A percentile compares a stretch with the other conserved stretches of the same genome.
phyloP scores from a whole-genome alignment of 2,113 vertebrate genomes.

The Callaeas wilsoni region DNA sequence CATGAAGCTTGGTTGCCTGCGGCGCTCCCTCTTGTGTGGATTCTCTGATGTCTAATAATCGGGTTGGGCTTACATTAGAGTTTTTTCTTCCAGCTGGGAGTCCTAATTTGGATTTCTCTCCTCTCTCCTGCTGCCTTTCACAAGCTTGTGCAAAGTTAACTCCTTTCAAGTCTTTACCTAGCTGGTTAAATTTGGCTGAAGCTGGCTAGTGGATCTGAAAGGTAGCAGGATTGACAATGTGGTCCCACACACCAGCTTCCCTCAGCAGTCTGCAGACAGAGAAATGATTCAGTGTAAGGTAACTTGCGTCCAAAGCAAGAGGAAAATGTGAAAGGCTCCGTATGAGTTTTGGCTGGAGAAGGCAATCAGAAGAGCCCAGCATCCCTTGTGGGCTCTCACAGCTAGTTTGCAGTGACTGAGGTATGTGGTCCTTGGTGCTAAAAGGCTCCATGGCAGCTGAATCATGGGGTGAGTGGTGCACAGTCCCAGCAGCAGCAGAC shows the following conservation, averaged over 20 bases:
- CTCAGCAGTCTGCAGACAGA: not conserved
- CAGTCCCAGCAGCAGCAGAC: not conserved
- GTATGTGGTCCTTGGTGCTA: not conserved
- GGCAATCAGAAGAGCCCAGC: not conserved
- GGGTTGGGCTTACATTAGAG: slow-evolving; percentile 55
- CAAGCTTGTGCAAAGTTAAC: slow-evolving; percentile 4
- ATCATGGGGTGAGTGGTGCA: not conserved
- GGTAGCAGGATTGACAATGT: not conserved
- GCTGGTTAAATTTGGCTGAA: not conserved
- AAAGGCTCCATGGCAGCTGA: not conserved
- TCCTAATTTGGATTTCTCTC: slow-evolving; percentile 52
- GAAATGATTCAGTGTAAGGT: not conserved
- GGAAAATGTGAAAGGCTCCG: not conserved
- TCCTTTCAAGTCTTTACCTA: not conserved
- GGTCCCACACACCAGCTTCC: not conserved
- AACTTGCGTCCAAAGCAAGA: not conserved
- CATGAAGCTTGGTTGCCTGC: slow-evolving; percentile 38
- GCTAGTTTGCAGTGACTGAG: not conserved
- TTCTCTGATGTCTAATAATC: slow-evolving; percentile 66
- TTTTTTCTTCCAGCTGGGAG: slow-evolving; percentile 53
- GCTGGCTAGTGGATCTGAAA: not conserved
- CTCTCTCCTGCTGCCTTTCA: slow-evolving; percentile 23
- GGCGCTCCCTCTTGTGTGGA: slow-evolving; percentile 51
- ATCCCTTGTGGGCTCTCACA: not conserved
- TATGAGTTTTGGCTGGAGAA: not conserved